These are phyloP conservation scores for Otus sunia DNA, from an alignment of 2,113 vertebrate species.

Conservation along the genomic window DNA sequence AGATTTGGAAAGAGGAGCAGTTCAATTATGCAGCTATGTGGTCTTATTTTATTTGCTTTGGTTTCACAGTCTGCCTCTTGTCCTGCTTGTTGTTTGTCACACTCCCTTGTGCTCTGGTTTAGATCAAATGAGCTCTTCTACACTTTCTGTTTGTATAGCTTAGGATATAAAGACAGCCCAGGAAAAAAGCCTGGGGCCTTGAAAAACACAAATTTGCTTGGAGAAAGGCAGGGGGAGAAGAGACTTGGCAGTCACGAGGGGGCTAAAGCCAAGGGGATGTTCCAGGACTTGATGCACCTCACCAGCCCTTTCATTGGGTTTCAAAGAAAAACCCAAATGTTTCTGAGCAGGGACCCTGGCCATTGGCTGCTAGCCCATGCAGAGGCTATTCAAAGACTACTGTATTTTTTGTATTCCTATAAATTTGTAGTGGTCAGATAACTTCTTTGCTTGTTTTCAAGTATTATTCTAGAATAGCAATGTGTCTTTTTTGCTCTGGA, in stretches of 20 bases:
- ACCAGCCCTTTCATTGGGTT: neutral
- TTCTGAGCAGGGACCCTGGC: neutral
- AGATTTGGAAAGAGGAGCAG: neutral
- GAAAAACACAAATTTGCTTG: neutral
- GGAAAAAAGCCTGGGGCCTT: neutral
- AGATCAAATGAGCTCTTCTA: neutral
- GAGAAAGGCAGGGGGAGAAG: neutral
- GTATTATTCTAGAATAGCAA: neutral
- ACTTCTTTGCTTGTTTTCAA: neutral
- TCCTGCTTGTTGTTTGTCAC: slow-evolving; percentile 10
- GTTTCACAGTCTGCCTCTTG: slow-evolving; percentile 23
- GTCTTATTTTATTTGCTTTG: neutral
- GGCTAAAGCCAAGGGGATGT: neutral
- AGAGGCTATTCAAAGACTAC: neutral
- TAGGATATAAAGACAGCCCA: neutral
- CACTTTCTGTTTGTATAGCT: neutral
- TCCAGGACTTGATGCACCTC: neutral
- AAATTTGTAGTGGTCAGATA: neutral
- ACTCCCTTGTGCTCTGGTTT: neutral
- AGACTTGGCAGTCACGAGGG: neutral
- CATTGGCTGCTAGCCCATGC: neutral
- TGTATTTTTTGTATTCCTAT: neutral
- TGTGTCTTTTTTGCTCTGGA: neutral
- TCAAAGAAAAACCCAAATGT: neutral
- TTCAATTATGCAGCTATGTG: neutral